Evolutionary conservation across 2,888 invertebrate species (phyloP).

Genomic region (Hydroisotoma schaefferi): DNA sequence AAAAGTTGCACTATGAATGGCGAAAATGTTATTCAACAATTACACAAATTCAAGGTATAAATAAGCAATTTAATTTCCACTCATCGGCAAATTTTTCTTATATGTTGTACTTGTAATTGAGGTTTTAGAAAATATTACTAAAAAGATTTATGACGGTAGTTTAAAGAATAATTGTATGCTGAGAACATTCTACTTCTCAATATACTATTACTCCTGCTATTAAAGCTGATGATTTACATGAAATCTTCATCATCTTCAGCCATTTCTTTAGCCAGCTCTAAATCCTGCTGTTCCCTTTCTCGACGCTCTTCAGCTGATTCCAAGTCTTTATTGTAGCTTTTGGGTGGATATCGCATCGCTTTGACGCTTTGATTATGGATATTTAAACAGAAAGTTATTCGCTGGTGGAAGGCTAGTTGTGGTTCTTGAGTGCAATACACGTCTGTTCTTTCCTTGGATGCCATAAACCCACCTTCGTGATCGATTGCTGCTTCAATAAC

Average conservation of each 20-base stretch:
- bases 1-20: too few relatives aligned
- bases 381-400: constrained; percentile 95
- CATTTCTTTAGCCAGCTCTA: constrained; percentile 99
- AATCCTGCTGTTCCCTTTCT: constrained; percentile 94
- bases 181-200: too few relatives aligned
- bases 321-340: constrained; percentile 95
- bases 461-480: constrained; percentile 92
- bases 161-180: too few relatives aligned
- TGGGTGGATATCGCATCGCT: constrained; percentile 98
- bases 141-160: not conserved
- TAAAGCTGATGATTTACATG: constrained; percentile 26
- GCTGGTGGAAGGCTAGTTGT: constrained; percentile 90
- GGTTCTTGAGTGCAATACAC: constrained; percentile 96
- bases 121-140: not conserved
- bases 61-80: too few relatives aligned
- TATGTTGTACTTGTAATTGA: too few relatives aligned
- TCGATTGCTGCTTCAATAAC: constrained; percentile 97
- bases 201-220: too few relatives aligned
- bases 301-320: constrained; percentile 95
- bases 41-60: too few relatives aligned
- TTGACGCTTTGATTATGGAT: constrained; percentile 98
- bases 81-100: too few relatives aligned
- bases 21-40: too few relatives aligned
- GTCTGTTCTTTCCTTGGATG: constrained; percentile 95
- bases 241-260: constrained; percentile 96